Conservation (phyloP, 2,797 vertebrate species). For the Chiloscyllium punctatum region DNA sequence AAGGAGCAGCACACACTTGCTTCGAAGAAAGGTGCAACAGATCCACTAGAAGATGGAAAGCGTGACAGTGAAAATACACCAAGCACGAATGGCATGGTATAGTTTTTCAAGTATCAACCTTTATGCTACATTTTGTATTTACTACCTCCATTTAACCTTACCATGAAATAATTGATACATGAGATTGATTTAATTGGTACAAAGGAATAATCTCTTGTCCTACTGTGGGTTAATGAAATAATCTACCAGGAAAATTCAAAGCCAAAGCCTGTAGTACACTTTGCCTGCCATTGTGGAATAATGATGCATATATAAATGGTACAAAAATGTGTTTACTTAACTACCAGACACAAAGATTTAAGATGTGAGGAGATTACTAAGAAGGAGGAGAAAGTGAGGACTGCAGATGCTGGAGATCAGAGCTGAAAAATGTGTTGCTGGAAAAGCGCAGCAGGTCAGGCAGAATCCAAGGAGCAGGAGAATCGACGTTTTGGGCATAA, state of each 20-base stretch:
- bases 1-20: constrained; percentile 79
- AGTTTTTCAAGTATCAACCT: not conserved
- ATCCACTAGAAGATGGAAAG: constrained; percentile 73
- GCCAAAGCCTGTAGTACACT: not conserved
- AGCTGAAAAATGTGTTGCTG: no score
- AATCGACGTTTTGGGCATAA: no score
- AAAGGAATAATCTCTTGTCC: not conserved
- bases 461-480: no score
- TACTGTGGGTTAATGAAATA: not conserved
- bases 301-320: not conserved
- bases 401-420: no score
- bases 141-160: not conserved
- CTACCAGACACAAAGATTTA: not conserved
- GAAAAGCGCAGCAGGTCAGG: no score
- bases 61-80: constrained; percentile 71
- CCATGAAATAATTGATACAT: not conserved
- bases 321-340: not conserved
- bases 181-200: not conserved
- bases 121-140: not conserved
- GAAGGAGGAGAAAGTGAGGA: no score
- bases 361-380: not conserved
- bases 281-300: not conserved
- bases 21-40: constrained; percentile 69
- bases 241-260: not conserved
- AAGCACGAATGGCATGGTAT: constrained; percentile 86